Percentiles rank a stretch among this genome's conserved stretches.
phyloP scores from a whole-genome alignment of 2,113 vertebrate species.

The Chamaetylas fuelleborni region DNA sequence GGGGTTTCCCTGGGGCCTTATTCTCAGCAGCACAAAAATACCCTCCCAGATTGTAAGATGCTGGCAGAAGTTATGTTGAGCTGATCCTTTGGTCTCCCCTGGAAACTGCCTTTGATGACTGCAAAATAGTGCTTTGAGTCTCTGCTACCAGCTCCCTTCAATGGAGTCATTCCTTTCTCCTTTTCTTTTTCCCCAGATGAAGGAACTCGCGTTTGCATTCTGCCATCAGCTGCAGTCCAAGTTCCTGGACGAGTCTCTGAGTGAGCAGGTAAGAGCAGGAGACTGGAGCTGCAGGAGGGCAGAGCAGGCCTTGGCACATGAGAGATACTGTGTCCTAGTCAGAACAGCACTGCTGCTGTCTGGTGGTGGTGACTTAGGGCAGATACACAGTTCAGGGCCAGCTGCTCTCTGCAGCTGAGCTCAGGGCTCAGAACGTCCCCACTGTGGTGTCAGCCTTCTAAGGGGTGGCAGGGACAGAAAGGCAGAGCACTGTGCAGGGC shows the following conservation, averaged over 20 bases:
- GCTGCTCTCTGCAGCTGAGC: background rate
- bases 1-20: background rate
- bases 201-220: constrained; percentile 85
- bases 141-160: background rate
- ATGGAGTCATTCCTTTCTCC: background rate
- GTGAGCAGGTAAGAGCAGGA: constrained; percentile 86
- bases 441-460: background rate
- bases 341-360: background rate
- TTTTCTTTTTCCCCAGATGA: constrained; percentile 78
- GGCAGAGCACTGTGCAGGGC: background rate
- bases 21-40: background rate
- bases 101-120: background rate
- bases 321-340: background rate
- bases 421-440: background rate
- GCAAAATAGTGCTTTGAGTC: background rate
- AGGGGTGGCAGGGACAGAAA: background rate
- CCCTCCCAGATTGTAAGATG: background rate
- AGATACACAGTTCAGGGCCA: background rate
- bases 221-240: constrained; percentile 92
- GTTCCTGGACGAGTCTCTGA: constrained; percentile 85
- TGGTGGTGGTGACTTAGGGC: background rate
- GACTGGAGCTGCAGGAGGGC: background rate
- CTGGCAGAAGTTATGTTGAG: background rate
- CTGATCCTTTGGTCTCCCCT: background rate
- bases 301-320: rapidly evolving